phyloP scores from a whole-genome alignment of 2,888 invertebrate genomes.

The Ennomos fuscantarius region DNA sequence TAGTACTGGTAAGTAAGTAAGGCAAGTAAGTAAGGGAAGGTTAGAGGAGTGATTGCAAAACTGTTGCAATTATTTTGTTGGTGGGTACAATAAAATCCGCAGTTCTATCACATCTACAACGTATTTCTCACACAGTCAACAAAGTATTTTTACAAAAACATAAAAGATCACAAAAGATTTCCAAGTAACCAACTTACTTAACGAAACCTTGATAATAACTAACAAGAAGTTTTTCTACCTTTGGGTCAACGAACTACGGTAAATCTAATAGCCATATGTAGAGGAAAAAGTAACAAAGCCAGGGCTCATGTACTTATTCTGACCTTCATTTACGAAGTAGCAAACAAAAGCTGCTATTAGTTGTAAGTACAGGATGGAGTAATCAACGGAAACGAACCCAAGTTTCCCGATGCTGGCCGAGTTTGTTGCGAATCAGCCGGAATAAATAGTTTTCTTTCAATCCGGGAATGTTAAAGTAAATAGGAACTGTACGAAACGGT shows the following conservation, averaged over 20 bases:
- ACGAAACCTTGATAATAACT: conserved; percentile 7
- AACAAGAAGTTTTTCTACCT: neutral
- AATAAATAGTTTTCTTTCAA: conserved; percentile 18
- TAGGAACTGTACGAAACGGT: neutral
- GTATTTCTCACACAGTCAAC: no score
- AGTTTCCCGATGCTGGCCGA: conserved; percentile 7
- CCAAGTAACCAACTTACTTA: conserved; percentile 5
- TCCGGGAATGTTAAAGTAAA: conserved; percentile 9
- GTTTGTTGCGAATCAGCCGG: conserved; percentile 20
- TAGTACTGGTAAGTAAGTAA: no score
- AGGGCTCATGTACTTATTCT: neutral
- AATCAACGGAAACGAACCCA: conserved; percentile 17
- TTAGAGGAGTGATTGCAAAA: no score
- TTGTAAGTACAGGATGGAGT: conserved; percentile 14
- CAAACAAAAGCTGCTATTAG: conserved; percentile 15
- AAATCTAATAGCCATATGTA: conserved; percentile 17
- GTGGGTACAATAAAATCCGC: no score
- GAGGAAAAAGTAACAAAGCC: conserved; percentile 6
- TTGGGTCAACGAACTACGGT: conserved; percentile 7
- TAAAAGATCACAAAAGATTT: neutral
- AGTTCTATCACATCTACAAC: no score
- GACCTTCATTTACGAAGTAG: conserved; percentile 12
- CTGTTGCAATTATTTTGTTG: no score
- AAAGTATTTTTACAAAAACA: no score
- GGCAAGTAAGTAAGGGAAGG: no score